Percentiles rank a stretch among this genome's conserved stretches.
Evolutionary conservation across 2,888 invertebrate genomes (phyloP).

Genomic region (Aspidapion aeneum): DNA sequence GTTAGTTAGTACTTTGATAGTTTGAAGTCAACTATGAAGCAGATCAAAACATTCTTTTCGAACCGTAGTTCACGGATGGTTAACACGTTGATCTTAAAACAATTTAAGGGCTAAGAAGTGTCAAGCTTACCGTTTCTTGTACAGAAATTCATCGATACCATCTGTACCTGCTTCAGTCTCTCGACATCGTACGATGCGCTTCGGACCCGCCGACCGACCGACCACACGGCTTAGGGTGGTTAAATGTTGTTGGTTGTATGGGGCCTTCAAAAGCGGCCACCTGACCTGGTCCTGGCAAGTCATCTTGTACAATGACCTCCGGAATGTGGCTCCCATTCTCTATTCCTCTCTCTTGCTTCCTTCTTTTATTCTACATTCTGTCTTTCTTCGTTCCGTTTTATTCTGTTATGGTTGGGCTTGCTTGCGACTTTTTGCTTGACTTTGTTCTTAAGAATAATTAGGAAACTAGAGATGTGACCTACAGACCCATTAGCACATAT

Average conservation of each 20-base stretch:
- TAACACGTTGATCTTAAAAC: too few species aligned
- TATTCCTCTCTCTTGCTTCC: conserved; percentile 12
- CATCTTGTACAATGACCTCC: conserved; percentile 40
- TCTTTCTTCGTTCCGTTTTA: neutral
- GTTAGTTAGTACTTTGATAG: too few species aligned
- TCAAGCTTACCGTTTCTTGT: too few species aligned
- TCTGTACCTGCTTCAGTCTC: neutral
- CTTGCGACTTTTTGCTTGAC: neutral
- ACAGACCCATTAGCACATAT: neutral
- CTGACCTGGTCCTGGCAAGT: conserved; percentile 37
- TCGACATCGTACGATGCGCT: neutral
- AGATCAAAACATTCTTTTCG: too few species aligned
- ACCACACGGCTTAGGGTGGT: conserved; percentile 10
- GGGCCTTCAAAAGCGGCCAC: conserved; percentile 30
- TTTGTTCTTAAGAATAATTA: neutral
- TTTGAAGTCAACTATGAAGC: too few species aligned
- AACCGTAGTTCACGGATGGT: too few species aligned
- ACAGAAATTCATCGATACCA: neutral
- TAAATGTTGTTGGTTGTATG: too few species aligned
- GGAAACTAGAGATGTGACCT: neutral
- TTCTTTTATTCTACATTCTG: too few species aligned
- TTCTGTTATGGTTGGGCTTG: neutral
- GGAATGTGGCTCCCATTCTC: conserved; percentile 36
- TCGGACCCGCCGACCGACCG: too few species aligned
- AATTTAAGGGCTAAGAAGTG: too few species aligned